Base-by-base conservation (phyloP, 2,888 invertebrate species). In the Scotopteryx bipunctaria region DNA sequence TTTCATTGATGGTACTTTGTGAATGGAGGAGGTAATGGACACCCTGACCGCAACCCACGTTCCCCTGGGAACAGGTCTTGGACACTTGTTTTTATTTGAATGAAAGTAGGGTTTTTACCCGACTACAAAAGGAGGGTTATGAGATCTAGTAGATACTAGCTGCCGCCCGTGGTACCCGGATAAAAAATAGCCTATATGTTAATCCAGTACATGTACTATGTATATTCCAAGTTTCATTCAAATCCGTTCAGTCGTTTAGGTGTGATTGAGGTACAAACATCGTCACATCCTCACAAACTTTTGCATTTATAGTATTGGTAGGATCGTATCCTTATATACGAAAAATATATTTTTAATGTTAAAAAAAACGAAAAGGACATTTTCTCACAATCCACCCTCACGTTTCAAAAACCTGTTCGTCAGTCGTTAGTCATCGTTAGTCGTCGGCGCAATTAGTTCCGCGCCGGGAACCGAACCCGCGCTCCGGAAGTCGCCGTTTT, bases 381-480 rank as follows among this genome's bases (percentile, higher is more conserved):
- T 23, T 58, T 59, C 60, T 62, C 44, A 52, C 46, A 52, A 57
- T 55, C 60, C 56, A 43, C 52, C 33, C 17, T 40, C 40, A 29
- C 35, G 35, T 36, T 21, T 21, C 21, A 15, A 13, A 11, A 71
- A 76, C 76, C 73, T 61, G 75, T 70, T 55, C 25, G 41, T 47
- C 36, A 46, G 53, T 29, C 14, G 59, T 71, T 50, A 76, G 81
- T 81, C 81, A 83, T 74, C 70, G 33, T 43, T 21, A 41, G 31
- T 11, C 21, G 21, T 17, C 13, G 15, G n/a, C 27, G 70, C 64
- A 67, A 76, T 83, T 81, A 73, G 83, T 81, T 78, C 74, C 81
- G 78, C 79, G 16, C 64, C 75, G 69, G 74, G 78, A 71, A 63
- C 51, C 71, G 66, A 81, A 81, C 76, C 66, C 59, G 73, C 67